phyloP scores from a whole-genome alignment of 2,797 vertebrate genomes.

The Clarias pachynema region DNA sequence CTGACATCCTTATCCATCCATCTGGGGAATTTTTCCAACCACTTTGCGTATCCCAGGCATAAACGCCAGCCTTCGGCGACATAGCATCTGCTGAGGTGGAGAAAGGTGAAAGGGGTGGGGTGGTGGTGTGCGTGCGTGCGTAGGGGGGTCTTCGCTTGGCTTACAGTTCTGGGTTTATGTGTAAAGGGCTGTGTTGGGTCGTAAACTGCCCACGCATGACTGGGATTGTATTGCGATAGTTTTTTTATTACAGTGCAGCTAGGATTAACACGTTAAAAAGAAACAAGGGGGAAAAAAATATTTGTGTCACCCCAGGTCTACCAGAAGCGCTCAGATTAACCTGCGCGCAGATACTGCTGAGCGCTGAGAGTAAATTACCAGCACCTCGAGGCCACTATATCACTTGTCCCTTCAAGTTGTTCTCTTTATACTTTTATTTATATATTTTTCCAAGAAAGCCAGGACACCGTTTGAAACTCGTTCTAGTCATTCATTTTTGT shows the following conservation, averaged over 20 bases:
- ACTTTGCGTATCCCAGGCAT: conserved; percentile 50
- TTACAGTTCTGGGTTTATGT: conserved; percentile 61
- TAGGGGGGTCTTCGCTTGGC: conserved; percentile 36
- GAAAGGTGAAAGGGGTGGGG: conserved; percentile 2
- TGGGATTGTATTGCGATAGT: conserved; percentile 70
- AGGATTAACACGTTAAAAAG: conserved; percentile 47
- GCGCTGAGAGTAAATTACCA: neutral
- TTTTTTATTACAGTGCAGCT: conserved; percentile 65
- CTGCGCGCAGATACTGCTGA: neutral
- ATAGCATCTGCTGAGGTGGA: conserved; percentile 63
- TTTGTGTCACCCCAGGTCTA: neutral
- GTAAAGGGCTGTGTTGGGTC: conserved; percentile 55
- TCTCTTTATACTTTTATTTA: neutral
- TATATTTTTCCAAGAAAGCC: neutral
- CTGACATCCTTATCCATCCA: conserved; percentile 64
- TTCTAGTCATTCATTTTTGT: neutral
- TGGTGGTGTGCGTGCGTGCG: neutral
- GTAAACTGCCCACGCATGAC: conserved; percentile 70
- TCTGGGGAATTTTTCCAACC: conserved; percentile 63
- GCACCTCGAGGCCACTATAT: neutral
- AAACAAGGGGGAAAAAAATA: conserved; percentile 57
- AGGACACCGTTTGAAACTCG: neutral
- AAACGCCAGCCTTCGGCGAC: conserved; percentile 57
- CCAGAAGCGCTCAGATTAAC: neutral
- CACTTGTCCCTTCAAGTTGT: neutral